phyloP scores from a whole-genome alignment of 2,888 invertebrate species.

The Ennomos fuscantarius region DNA sequence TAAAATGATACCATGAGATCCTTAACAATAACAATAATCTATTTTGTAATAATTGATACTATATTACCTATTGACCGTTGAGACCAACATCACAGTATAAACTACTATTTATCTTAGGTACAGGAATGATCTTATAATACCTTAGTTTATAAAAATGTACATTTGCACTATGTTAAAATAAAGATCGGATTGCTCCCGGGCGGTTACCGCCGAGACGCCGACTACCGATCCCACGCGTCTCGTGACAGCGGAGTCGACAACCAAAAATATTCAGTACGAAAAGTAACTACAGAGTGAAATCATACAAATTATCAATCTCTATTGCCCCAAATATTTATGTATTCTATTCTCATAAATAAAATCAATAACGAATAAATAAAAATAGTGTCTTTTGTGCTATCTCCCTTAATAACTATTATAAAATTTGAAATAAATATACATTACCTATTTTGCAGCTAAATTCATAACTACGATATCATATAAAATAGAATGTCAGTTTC shows the following conservation, averaged over 20 bases:
- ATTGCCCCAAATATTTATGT: slow-evolving; percentile 61
- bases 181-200: slow-evolving; percentile 65
- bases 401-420: slow-evolving; percentile 62
- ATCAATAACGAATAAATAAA: slow-evolving; percentile 68
- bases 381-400: slow-evolving; percentile 80
- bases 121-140: slow-evolving; percentile 81
- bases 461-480: slow-evolving; percentile 53
- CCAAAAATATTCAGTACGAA: slow-evolving; percentile 13
- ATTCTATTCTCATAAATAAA: slow-evolving; percentile 63
- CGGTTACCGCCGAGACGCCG: slow-evolving; percentile 55
- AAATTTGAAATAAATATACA: slow-evolving; percentile 78
- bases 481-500: slow-evolving; percentile 53
- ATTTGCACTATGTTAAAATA: slow-evolving; percentile 74
- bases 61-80: slow-evolving; percentile 81
- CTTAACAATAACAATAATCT: slow-evolving; percentile 83
- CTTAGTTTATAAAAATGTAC: slow-evolving; percentile 69
- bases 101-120: slow-evolving; percentile 82
- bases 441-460: slow-evolving; percentile 63
- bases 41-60: slow-evolving; percentile 80
- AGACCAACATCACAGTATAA: slow-evolving; percentile 84
- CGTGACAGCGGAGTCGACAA: slow-evolving; percentile 33
- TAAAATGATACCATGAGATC: slow-evolving; percentile 81
- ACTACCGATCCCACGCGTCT: background rate
- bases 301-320: slow-evolving; percentile 39
- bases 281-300: slow-evolving; percentile 19